Percentiles rank a stretch among this genome's conserved stretches.
These are phyloP conservation scores for Tricholaema leucomelas DNA, from an alignment of 2,113 vertebrate genomes.

Conservation along the genomic window DNA sequence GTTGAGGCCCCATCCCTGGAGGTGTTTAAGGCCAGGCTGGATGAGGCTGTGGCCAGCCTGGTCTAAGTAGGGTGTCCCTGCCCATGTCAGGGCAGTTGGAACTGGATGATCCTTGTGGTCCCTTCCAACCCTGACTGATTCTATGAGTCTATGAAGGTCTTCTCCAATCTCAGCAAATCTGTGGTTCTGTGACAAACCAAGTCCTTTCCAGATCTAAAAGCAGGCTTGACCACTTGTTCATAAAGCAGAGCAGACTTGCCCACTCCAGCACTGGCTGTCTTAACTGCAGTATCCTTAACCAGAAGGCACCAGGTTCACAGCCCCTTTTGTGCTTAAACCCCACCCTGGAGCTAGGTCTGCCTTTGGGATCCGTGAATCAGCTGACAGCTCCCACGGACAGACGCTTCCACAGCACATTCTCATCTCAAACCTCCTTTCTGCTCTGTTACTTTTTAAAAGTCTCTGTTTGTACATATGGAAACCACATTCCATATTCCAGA, in stretches of 20 bases:
- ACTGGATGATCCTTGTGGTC: no score
- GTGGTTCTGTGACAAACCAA: neutral
- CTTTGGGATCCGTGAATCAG: neutral
- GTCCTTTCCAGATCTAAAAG: neutral
- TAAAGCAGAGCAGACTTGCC: neutral
- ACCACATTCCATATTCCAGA: constrained; percentile 51
- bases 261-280: neutral
- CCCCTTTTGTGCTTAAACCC: neutral
- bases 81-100: no score
- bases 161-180: no score
- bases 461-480: constrained; percentile 58
- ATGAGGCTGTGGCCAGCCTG: no score
- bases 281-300: neutral
- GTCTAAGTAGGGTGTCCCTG: no score
- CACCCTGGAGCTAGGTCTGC: neutral
- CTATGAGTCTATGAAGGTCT: no score
- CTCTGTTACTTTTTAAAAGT: constrained; percentile 24
- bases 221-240: neutral
- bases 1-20: no score
- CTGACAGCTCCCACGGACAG: neutral
- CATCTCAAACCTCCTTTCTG: neutral
- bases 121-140: no score
- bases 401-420: neutral
- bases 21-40: no score
- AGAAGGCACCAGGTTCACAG: neutral